Evolutionary conservation across 2,888 invertebrate genomes (phyloP), one percentile per base, ranked within the genome.

Genomic region (Zygaena filipendulae): DNA sequence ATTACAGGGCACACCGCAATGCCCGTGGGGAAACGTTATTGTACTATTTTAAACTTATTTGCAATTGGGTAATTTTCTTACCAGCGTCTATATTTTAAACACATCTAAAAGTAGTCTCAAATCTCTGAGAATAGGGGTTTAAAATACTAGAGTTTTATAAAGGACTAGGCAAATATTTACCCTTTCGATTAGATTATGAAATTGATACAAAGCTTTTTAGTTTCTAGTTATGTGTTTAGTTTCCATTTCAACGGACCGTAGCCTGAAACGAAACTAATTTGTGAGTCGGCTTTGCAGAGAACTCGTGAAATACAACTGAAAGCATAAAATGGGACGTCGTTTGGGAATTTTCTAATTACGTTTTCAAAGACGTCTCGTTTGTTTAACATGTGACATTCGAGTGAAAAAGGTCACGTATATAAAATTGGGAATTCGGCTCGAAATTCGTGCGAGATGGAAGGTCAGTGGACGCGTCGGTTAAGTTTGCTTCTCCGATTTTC

Each of bases 341-440:
- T 75, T 52, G 64, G 71, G 75, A 75, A 77, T 77, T 79, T 77
- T 74, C 75, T 77, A 79, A 79, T 79, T 77, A 77, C 75, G 70
- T 69, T 70, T 70, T 71, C 74, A 75, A 77, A 77, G 75, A 77
- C 72, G 72, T 68, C 72, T 79, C 75, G 72, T 70, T 70, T 64
- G 68, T 64, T 54, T 69, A 69, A 59, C 66, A 70, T 74, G 77
- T 72, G 74, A 77, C 72, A 59, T 57, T 52, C 55, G 56, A 59
- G 53, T 64, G 68, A 67, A 70, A 77, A 74, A 71, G 79, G 77
- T 79, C 74, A 74, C 75, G 66, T 71, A 59, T 61, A 61, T 63
- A 63, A 70, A 70, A 74, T 77, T 74, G 70, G 71, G 62, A 66
- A 62, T 45, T 49, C 39, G 40, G 43, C 44, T 40, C n/a, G 41